Conservation (phyloP, 1,140 invertebrate species). For the Dufourea novaeangliae region DNA sequence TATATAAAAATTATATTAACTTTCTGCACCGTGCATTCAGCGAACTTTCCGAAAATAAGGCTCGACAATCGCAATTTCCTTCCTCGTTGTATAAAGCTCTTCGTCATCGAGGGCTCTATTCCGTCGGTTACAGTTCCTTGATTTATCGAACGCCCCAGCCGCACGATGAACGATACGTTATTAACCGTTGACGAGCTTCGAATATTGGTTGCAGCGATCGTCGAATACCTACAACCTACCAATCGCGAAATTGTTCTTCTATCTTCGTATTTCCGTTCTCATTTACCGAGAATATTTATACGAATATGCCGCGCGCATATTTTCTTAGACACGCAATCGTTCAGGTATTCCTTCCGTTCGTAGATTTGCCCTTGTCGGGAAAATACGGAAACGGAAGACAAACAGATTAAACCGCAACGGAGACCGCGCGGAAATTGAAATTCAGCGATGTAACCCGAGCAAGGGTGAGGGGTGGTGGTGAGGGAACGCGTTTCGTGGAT, state of each 20-base stretch:
- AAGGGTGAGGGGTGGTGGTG: too few species aligned
- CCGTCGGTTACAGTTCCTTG: conserved; percentile 6
- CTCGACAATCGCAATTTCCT: conserved; percentile 16
- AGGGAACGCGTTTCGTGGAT: not conserved
- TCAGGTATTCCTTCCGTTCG: not conserved
- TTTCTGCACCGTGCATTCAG: not conserved
- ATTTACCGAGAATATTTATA: not conserved
- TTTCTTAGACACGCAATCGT: not conserved
- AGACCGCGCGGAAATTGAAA: conserved; percentile 39
- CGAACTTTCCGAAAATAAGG: conserved; percentile 22
- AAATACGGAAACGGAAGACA: not conserved
- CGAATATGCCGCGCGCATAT: not conserved
- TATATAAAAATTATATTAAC: conserved; percentile 41
- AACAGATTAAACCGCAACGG: conserved; percentile 33
- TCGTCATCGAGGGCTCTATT: conserved; percentile 13
- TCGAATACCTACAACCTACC: not conserved
- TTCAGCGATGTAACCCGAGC: conserved; percentile 34
- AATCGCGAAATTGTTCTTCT: not conserved
- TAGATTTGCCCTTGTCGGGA: not conserved
- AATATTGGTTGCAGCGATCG: conserved; percentile 5
- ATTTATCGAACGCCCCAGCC: conserved; percentile 39
- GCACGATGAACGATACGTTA: conserved; percentile 35
- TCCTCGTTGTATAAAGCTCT: not conserved
- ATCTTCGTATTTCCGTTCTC: not conserved
- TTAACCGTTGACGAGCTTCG: conserved; percentile 34